Base-by-base conservation (phyloP, 2,113 vertebrate genomes). In the Platysternon megacephalum region DNA sequence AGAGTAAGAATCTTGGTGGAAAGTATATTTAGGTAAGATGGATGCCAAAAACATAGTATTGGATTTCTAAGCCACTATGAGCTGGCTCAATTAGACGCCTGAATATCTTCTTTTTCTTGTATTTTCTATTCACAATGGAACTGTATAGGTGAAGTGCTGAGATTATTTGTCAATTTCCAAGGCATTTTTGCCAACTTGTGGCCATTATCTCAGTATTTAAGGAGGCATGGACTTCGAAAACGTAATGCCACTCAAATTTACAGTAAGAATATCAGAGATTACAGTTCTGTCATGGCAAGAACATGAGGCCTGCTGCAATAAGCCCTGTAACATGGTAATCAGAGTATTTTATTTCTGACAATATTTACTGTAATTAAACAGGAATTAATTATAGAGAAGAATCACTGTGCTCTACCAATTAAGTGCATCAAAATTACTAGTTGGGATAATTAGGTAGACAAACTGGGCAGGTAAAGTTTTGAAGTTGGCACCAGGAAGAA, bases 291-390 rank as follows among this genome's bases (percentile, higher is more conserved):
- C 49, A 1, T 0, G 58, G 48, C 53, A 96, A 46, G 9, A 93
- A 51, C 14, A 51, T 0, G 0, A 55, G 81, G 83, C 24, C 82
- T 46, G 52, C 88, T 74, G 79, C 56, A 76, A 97, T 84, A 90
- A 94, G 91, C 82, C 84, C 88, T 2, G 0, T 42, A 90, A 82
- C 65, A 2, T 78, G 46, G 0, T 58, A 83, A 94, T 78, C 65
- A 83, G 53, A 49, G 61, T 80, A 53, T 92, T 94, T 97, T 97
- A 96, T 97, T 97, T 95, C 95, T 97, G 93, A 97, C 90, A 94
- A 95, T 96, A 95, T 95, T 94, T 97, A 94, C 97, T 97, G 85
- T 97, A 97, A 98, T 97, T 98, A 97, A 93, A 88, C n/a, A 82
- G 68, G 74, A 97, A 94, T 87, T 88, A 96, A 97, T 96, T 95